A percentile compares a stretch with the other conserved stretches of the same genome.
Evolutionary conservation across 2,888 invertebrate species (phyloP).

Genomic region (Serripes groenlandicus): DNA sequence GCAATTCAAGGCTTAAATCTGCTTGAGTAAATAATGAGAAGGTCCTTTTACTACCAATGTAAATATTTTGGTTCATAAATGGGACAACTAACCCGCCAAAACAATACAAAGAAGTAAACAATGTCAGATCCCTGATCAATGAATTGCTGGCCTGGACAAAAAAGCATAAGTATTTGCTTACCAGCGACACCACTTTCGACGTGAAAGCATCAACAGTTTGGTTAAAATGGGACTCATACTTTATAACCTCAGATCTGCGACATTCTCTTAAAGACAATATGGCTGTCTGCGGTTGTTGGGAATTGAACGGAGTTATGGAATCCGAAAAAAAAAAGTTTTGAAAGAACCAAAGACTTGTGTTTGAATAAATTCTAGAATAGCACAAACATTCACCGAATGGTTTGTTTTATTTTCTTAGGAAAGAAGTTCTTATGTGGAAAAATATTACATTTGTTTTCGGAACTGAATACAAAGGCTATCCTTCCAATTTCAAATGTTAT

Average conservation of each 20-base stretch:
- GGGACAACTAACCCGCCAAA: conserved; percentile 55
- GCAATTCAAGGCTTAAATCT: conserved; percentile 17
- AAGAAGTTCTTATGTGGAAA: too few species aligned
- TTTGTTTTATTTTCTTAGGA: too few species aligned
- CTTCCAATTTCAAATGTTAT: conserved; percentile 6
- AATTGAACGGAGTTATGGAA: conserved; percentile 16
- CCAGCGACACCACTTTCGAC: conserved; percentile 33
- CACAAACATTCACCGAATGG: too few species aligned
- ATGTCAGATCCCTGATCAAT: neutral
- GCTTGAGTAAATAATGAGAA: conserved; percentile 9
- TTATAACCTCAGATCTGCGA: conserved; percentile 45
- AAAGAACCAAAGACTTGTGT: too few species aligned
- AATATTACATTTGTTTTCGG: too few species aligned
- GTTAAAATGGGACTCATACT: neutral
- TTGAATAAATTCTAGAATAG: too few species aligned
- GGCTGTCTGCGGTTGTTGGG: conserved; percentile 64
- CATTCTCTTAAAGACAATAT: conserved; percentile 60
- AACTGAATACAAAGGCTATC: neutral
- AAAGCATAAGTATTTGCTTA: conserved; percentile 32
- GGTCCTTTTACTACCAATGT: conserved; percentile 9
- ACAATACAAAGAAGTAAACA: conserved; percentile 34
- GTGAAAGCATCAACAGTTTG: neutral
- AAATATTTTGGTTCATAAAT: conserved; percentile 44
- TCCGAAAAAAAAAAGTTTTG: conserved; percentile 29
- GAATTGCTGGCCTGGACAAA: neutral